Percentiles rank a stretch among this genome's conserved stretches.
Evolutionary conservation across 2,888 invertebrate species (phyloP).

Genomic region (Ptilodon capucinus): DNA sequence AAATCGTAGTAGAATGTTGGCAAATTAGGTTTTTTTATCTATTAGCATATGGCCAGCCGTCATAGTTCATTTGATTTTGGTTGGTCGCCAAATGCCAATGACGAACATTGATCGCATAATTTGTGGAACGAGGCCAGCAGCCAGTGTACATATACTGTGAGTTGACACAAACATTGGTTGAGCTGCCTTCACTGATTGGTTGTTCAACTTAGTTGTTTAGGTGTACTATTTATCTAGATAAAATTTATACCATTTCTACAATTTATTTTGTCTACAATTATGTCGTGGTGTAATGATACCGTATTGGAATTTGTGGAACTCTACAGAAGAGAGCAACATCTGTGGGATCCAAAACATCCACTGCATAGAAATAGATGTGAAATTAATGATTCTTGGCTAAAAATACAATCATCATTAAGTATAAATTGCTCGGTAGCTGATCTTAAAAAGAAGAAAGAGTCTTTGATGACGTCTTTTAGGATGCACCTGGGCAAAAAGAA

Average conservation of each 20-base stretch:
- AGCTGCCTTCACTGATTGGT: constrained; percentile 49
- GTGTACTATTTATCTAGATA: constrained; percentile 12
- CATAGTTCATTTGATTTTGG: constrained; percentile 29
- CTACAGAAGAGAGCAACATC: constrained; percentile 59
- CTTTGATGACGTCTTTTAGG: constrained; percentile 71
- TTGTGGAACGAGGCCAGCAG: constrained; percentile 63
- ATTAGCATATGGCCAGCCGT: neutral
- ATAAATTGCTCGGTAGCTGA: constrained; percentile 55
- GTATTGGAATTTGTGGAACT: constrained; percentile 67
- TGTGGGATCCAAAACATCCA: constrained; percentile 72
- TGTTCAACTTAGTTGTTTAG: constrained; percentile 33
- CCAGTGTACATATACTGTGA: constrained; percentile 28
- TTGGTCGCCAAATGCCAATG: constrained; percentile 54
- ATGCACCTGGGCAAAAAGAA: constrained; percentile 61
- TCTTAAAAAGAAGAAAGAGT: constrained; percentile 75
- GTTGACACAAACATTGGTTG: constrained; percentile 62
- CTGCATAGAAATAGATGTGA: constrained; percentile 61
- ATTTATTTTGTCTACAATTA: constrained; percentile 21
- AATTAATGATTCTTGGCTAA: constrained; percentile 65
- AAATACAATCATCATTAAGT: constrained; percentile 59
- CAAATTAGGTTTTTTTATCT: too few species aligned
- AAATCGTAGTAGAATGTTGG: too few species aligned
- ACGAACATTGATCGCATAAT: constrained; percentile 52
- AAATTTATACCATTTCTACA: neutral
- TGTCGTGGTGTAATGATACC: constrained; percentile 66